These are phyloP conservation scores for Menidia menidia DNA, from an alignment of 2,797 vertebrate genomes.

Conservation along the genomic window DNA sequence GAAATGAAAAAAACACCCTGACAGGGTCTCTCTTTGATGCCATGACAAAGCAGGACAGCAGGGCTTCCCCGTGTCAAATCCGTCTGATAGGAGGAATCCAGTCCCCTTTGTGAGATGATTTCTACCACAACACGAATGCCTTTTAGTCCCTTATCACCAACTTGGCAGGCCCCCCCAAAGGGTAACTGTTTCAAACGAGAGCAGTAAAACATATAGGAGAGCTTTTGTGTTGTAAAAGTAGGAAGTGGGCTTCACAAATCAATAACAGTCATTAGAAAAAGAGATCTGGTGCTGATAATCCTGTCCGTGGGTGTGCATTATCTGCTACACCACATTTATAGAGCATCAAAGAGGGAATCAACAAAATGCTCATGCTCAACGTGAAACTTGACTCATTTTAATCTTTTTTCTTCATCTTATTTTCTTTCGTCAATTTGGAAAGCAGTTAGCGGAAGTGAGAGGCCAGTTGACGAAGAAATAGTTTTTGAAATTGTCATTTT, in stretches of 20 bases:
- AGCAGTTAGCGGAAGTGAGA: not conserved
- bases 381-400: not conserved
- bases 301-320: conserved; percentile 21
- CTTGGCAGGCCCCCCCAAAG: conserved; percentile 50
- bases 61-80: conserved; percentile 45
- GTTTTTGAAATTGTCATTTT: not conserved
- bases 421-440: not conserved
- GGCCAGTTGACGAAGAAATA: not conserved
- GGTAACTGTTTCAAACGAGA: conserved; percentile 34
- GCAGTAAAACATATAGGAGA: conserved; percentile 41
- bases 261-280: conserved; percentile 35
- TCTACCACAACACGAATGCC: conserved; percentile 15
- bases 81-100: conserved; percentile 6
- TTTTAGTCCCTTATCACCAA: conserved; percentile 65
- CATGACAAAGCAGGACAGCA: conserved; percentile 36
- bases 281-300: conserved; percentile 31
- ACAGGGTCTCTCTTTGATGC: conserved; percentile 34
- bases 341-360: not conserved
- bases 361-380: not conserved
- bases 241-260: conserved; percentile 43
- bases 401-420: not conserved
- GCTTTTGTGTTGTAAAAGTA: conserved; percentile 52
- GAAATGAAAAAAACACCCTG: conserved; percentile 51
- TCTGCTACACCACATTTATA: conserved; percentile 6
- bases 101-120: conserved; percentile 31